Conservation (phyloP, 2,888 invertebrate genomes). For the Aquatica leii region DNA sequence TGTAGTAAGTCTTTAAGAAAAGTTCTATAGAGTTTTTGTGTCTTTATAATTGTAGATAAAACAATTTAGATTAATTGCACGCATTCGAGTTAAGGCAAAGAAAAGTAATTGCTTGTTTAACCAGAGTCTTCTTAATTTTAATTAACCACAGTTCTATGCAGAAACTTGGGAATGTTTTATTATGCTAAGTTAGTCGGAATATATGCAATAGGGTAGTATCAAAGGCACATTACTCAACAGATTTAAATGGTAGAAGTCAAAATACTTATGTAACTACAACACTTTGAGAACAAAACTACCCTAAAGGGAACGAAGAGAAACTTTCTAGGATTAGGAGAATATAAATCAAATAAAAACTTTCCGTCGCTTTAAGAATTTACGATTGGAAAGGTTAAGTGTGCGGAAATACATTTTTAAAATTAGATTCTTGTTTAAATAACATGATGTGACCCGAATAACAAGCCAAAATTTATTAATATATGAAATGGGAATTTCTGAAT, state of each 20-base stretch:
- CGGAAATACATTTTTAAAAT: constrained; percentile 31
- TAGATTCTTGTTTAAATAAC: constrained; percentile 32
- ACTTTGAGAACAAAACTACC: constrained; percentile 22
- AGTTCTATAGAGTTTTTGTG: constrained; percentile 17
- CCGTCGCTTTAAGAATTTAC: constrained; percentile 31
- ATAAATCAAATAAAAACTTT: constrained; percentile 34
- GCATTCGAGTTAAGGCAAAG: background rate
- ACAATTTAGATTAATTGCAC: constrained; percentile 22
- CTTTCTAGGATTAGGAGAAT: constrained; percentile 30
- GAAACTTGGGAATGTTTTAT: background rate
- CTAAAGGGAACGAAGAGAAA: constrained; percentile 20
- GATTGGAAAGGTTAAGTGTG: constrained; percentile 30
- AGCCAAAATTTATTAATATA: constrained; percentile 17
- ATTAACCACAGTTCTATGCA: constrained; percentile 3
- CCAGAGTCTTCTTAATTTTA: background rate
- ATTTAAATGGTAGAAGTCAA: constrained; percentile 20
- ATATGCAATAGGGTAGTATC: constrained; percentile 1
- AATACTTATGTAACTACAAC: constrained; percentile 22
- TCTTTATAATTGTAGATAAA: constrained; percentile 8
- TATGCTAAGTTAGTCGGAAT: background rate
- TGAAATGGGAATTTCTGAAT: constrained; percentile 18
- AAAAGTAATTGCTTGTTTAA: background rate
- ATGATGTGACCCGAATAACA: constrained; percentile 18
- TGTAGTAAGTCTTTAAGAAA: constrained; percentile 11
- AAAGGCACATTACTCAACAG: constrained; percentile 10